Evolutionary conservation across 2,113 vertebrate species (phyloP).

Genomic region (Coptodon rendalli): DNA sequence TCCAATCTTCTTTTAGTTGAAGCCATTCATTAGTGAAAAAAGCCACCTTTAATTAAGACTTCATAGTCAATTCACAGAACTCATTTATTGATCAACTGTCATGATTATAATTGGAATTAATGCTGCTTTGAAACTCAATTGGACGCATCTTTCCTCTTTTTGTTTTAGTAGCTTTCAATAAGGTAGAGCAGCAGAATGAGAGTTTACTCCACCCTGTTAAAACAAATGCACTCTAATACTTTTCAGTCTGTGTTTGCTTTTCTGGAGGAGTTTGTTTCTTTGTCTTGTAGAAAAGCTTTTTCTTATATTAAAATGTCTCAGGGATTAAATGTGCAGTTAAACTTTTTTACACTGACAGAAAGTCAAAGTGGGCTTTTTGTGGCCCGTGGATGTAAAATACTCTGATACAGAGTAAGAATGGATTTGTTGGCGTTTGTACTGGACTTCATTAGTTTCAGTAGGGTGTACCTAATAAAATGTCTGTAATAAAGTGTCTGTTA

Average conservation of each 20-base stretch:
- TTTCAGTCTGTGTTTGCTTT: background rate
- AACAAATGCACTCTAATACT: background rate
- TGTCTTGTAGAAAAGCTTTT: too few species aligned
- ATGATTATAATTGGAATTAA: background rate
- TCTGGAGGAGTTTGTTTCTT: too few species aligned
- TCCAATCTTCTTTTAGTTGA: background rate
- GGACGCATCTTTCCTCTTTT: background rate
- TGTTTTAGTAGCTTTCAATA: background rate
- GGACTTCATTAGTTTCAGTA: too few species aligned
- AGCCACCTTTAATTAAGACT: background rate
- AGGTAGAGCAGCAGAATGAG: background rate
- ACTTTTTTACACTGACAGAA: too few species aligned
- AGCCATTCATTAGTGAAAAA: background rate
- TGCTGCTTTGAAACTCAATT: background rate
- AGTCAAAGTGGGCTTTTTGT: too few species aligned
- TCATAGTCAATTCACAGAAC: background rate
- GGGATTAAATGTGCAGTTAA: too few species aligned
- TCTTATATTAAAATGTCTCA: too few species aligned
- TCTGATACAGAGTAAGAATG: too few species aligned
- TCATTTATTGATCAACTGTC: background rate
- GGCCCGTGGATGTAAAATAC: too few species aligned
- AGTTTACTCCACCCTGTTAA: background rate
- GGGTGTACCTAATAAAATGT: too few species aligned
- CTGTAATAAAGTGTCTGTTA: background rate
- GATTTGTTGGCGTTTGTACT: too few species aligned